Base-by-base conservation (phyloP, 2,888 invertebrate species). In the Sphaeridia pumilis region DNA sequence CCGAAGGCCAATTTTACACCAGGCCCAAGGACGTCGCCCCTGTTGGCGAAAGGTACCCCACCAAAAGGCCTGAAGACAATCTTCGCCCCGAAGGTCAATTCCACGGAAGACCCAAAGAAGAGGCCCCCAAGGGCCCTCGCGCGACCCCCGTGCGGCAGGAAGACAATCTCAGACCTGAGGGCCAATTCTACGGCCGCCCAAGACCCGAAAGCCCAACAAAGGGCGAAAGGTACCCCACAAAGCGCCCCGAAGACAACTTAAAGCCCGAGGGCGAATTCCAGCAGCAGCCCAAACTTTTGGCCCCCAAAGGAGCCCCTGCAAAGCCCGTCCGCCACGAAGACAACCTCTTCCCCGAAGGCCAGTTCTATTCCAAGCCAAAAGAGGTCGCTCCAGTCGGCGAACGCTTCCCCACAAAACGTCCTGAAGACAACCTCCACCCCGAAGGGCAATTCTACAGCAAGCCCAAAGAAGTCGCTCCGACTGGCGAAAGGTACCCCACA, bases 301-400 rank as follows among this genome's bases (percentile, higher is more conserved):
- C 70, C 1, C 57, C 73, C 56, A 4, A 72, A 69, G 36, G 72
- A 65, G 77, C 76, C 14, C 75, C 75, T 42, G 31, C 57, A 55
- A 69, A 70, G 4, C 65, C 67, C 10, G 73, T 74, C 49, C 71
- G 73, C 2, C 71, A 70, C 58, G 71, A 68, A 58, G 81, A 81
- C 61, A 79, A 82, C 67, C 66, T 81, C 1, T 70, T 68, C 48
- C 76, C 78, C 0, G 79, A 81, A 61, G 76, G 82, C 0, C 25
- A 41, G 5, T 48, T 52, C n/a, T 27, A 38, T n/a, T 12, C 7
- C 4, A 49, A 41, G 49, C 45, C 55, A 1, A 43, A 34, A 14
- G 54, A 53, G 44, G 43, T n/a, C 10, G 55, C 43, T 22, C 51
- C 44, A 4, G 71, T 66, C 51, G 59, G 56, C 21, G 67, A 68